Evolutionary conservation across 1,140 invertebrate species (phyloP).

Genomic region (Lepidurus arcticus): DNA sequence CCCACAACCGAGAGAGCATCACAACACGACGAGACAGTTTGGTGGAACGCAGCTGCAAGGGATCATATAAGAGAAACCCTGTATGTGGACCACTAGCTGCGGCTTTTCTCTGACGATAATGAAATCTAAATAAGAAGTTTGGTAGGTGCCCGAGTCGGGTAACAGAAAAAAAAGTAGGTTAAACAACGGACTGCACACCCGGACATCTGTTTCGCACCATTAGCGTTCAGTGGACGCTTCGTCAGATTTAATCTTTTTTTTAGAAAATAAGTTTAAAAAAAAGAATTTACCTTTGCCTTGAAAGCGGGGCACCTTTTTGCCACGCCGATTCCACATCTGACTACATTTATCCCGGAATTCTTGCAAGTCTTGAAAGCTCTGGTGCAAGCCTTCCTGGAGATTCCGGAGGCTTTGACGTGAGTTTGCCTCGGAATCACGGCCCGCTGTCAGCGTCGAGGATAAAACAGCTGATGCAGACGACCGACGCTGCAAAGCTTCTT

Average conservation of each 20-base stretch:
- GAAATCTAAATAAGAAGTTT: conserved; percentile 11
- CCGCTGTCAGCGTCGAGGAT: conserved; percentile 25
- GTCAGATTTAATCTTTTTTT: not conserved
- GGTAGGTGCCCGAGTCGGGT: not conserved
- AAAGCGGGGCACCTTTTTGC: conserved; percentile 29
- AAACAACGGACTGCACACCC: not conserved
- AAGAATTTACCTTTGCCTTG: conserved; percentile 28
- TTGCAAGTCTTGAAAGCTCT: conserved; percentile 28
- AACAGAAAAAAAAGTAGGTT: not conserved
- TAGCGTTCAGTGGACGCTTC: not conserved
- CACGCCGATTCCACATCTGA: conserved; percentile 18
- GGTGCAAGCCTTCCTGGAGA: conserved; percentile 29
- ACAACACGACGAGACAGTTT: not conserved
- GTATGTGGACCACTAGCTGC: not conserved
- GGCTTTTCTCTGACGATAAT: conserved; percentile 10
- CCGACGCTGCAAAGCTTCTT: not conserved
- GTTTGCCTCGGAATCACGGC: conserved; percentile 14
- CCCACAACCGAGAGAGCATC: not conserved
- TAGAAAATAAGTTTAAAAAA: not conserved
- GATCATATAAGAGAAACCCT: conserved; percentile 19
- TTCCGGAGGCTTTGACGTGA: conserved; percentile 28
- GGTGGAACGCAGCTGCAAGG: not conserved
- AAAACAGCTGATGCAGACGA: not conserved
- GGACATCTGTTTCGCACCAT: not conserved
- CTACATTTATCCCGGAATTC: conserved; percentile 32